Evolutionary conservation across 2,797 vertebrate species (phyloP), one percentile per base, ranked within the genome.

Genomic region (Aulostomus chinensis): DNA sequence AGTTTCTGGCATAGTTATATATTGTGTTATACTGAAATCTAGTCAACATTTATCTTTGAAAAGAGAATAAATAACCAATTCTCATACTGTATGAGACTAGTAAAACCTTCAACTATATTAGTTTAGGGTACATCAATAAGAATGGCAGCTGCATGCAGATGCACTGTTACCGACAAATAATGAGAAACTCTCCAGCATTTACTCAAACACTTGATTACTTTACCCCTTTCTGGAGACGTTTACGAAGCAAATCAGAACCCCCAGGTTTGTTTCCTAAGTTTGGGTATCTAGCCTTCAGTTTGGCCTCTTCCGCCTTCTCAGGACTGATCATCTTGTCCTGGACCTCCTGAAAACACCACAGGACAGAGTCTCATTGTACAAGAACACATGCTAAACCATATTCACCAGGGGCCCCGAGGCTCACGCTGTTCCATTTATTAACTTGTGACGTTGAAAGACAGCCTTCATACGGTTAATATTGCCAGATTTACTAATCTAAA

Each of bases 161-260:
- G 12, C 4, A 18, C 12, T 3, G 0, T 15, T 12, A 18, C 7
- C 1, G 17, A 26, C 10, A 13, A 22, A 22, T 11, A 9, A 12
- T 1, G 3, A 4, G 6, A n/a, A n/a, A n/a, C n/a, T n/a, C n/a
- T 21, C 6, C 6, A 6, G 3, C 20, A 21, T 21, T 21, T 21
- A 21, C 6, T 21, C 20, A 9, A 28, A 28, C 33, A 16, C 14
- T 17, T 36, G 14, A 17, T 3, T 16, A 64, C 91, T 93, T 94
- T 87, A 98, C 97, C 88, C 97, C 97, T 78, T 98, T 99, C 78
- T 96, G 94, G 58, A 99, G 93, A 53, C 97, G 90, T 88, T 99
- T 99, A 75, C 97, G 94, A 74, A 99, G 93, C 79, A 99, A 93
- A 76, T 98, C 97, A 0, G 97, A 98, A 38, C 97, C 97, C 40